Evolutionary conservation across 2,888 invertebrate genomes (phyloP), one percentile per base, ranked within the genome.

Genomic region (Tenthredo notha): DNA sequence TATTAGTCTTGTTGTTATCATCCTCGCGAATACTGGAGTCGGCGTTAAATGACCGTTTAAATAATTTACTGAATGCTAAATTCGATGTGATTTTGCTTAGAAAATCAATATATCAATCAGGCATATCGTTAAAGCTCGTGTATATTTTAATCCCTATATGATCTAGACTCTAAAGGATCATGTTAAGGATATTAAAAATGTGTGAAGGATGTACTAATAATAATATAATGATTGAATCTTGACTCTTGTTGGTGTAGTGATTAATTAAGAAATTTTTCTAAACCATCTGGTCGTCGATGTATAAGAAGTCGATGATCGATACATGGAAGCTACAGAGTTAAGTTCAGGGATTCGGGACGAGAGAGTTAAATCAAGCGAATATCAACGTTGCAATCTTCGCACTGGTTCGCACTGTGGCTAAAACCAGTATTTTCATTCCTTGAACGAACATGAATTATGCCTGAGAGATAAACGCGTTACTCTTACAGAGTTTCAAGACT

Each of bases 361-460:
- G 77, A 18, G 54, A 77, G 15, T 15, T 77, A 54, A 77, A 77
- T 77, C 77, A 77, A 47, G 15, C 47, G 77, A 77, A 77, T 77
- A 77, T 77, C 77, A 77, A 77, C 77, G 47, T 7, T 54, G 50
- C 77, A n/a, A 77, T 77, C 77, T 50, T 21, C 9, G 15, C 18
- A 25, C 50, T 12, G 29, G 7, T 21, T 21, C 18, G 18, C 15
- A 33, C 50, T 33, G 21, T 50, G 21, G 15, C 74, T 74, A 74
- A 43, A 74, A 40, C 74, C 43, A 29, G 67, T 67, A 67, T 67
- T 67, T 67, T 67, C 67, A 67, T 67, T 67, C 67, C 67, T 6
- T 67, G 67, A 67, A 67, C 67, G 80, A 80, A 80, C 80, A 80
- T 80, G 80, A 80, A 80, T 80, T 80, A 80, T 80, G 37, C 80